Evolutionary conservation across 2,113 vertebrate species (phyloP).

Genomic region (Pogona vitticeps): DNA sequence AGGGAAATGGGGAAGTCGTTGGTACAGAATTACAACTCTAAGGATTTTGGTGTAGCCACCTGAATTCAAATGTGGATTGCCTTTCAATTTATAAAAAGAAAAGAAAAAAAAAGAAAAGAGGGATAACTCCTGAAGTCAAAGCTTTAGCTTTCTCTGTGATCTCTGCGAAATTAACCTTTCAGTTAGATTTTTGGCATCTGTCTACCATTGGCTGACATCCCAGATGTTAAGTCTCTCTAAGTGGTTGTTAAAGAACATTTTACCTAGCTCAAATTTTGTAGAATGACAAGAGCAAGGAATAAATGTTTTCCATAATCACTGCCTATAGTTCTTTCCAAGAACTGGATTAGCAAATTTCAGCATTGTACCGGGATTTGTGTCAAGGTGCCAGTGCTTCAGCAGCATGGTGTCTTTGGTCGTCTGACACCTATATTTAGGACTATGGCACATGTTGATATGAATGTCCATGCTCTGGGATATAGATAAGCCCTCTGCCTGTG

Average conservation of each 20-base stretch:
- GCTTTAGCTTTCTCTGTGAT: conserved; percentile 49
- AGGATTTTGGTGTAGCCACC: conserved; percentile 36
- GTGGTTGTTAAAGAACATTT: conserved; percentile 69
- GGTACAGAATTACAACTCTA: not conserved
- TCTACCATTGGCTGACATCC: conserved; percentile 62
- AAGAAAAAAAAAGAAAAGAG: conserved; percentile 12
- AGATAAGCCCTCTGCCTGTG: not conserved
- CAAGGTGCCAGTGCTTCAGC: not conserved
- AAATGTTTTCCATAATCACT: conserved; percentile 63
- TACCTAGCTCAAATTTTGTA: conserved; percentile 58
- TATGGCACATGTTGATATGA: not conserved
- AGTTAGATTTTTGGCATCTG: conserved; percentile 61
- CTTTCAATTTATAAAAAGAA: conserved; percentile 21
- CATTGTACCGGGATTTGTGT: conserved; percentile 41
- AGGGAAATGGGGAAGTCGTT: too few species aligned
- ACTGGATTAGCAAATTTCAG: conserved; percentile 52
- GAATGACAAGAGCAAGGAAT: conserved; percentile 60
- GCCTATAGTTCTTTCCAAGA: conserved; percentile 62
- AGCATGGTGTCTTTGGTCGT: not conserved
- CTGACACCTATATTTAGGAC: not conserved
- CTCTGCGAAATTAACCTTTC: conserved; percentile 57
- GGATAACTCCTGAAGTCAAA: conserved; percentile 34
- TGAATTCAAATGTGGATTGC: conserved; percentile 34
- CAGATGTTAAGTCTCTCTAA: conserved; percentile 69
- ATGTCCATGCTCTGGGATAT: not conserved